These are phyloP conservation scores for Nanorana parkeri DNA, from an alignment of 2,113 vertebrate genomes.

Conservation along the genomic window DNA sequence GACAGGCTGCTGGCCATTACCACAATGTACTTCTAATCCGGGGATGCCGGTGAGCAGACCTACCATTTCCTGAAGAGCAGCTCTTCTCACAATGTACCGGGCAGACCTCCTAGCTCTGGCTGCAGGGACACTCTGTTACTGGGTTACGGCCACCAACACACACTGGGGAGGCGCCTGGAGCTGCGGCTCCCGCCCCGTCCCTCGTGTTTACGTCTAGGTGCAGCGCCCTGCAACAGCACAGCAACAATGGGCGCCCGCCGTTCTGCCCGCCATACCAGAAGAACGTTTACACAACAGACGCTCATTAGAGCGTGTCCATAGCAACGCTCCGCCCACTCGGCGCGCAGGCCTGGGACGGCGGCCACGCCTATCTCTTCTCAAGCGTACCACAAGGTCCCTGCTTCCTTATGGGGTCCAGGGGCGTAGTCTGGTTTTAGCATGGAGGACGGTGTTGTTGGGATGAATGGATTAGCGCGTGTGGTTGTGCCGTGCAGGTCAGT, in stretches of 20 bases:
- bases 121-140: slow-evolving; percentile 27
- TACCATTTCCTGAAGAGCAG: slow-evolving; percentile 31
- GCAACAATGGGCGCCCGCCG: neutral
- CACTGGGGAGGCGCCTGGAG: neutral
- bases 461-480: neutral
- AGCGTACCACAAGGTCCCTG: too few species aligned
- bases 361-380: neutral
- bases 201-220: neutral
- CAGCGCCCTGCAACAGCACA: neutral
- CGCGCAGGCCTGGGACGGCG: too few species aligned
- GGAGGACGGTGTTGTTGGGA: neutral
- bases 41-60: neutral
- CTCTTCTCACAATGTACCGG: neutral
- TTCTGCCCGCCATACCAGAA: slow-evolving; percentile 13
- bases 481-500: neutral
- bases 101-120: neutral
- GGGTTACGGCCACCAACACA: slow-evolving; percentile 4
- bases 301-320: slow-evolving; percentile 17
- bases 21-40: too few species aligned
- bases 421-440: neutral
- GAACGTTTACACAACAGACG: slow-evolving; percentile 31
- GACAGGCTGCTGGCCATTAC: too few species aligned
- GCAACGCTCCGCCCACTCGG: neutral
- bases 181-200: neutral
- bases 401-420: too few species aligned